These are phyloP conservation scores for Melierax canorus DNA, from an alignment of 2,113 vertebrate genomes.

Conservation along the genomic window DNA sequence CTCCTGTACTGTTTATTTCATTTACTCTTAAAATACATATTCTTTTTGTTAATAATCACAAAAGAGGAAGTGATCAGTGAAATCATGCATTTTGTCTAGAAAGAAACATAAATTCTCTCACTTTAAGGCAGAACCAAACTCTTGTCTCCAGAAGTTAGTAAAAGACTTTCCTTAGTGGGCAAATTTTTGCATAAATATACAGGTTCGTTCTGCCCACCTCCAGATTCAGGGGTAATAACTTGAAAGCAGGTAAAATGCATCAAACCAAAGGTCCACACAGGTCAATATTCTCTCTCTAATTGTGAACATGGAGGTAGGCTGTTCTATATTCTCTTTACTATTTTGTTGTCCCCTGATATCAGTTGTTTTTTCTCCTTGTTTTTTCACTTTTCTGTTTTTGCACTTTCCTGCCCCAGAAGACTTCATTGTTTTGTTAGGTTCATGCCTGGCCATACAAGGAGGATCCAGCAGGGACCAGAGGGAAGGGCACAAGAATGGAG, in stretches of 20 bases:
- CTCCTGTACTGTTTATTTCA: not conserved
- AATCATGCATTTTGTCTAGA: not conserved
- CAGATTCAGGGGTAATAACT: not conserved
- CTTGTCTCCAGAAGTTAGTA: not conserved
- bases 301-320: not conserved
- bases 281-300: not conserved
- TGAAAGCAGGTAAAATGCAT: not conserved
- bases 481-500: not conserved
- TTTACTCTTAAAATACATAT: not conserved
- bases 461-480: not conserved
- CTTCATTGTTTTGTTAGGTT: not conserved
- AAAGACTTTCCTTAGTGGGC: not conserved
- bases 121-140: not conserved
- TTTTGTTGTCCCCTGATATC: not conserved
- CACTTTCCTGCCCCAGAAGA: not conserved
- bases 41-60: not conserved
- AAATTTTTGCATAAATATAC: not conserved
- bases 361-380: not conserved
- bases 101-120: not conserved
- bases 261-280: not conserved
- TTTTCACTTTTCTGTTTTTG: not conserved
- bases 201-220: not conserved
- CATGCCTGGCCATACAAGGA: rapidly evolving
- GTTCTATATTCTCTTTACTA: not conserved
- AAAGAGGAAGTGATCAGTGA: not conserved